These are phyloP conservation scores for Tyrophagus putrescentiae DNA, from an alignment of 1,140 invertebrate genomes.

Conservation along the genomic window DNA sequence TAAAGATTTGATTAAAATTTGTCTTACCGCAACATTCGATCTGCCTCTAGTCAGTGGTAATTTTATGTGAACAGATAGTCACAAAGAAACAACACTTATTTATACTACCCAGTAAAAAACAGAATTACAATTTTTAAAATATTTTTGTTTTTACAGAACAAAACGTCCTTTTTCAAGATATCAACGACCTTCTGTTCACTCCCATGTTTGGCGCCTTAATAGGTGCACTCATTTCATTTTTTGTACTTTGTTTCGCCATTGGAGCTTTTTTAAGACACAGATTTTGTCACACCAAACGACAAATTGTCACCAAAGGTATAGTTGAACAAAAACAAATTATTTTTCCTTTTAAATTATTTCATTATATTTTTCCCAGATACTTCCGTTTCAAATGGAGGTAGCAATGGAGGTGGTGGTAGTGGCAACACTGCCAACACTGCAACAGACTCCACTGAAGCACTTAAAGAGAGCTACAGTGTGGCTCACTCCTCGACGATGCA, in stretches of 20 bases:
- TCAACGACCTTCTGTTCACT: constrained; percentile 7
- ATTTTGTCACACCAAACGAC: neutral
- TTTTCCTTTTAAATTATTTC: neutral
- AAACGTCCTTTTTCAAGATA: constrained; percentile 4
- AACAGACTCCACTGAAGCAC: neutral
- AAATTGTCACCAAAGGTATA: neutral
- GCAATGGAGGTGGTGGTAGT: too few species aligned
- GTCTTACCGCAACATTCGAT: too few species aligned
- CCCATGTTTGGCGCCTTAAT: constrained; percentile 12
- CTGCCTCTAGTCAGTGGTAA: too few species aligned
- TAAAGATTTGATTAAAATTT: too few species aligned
- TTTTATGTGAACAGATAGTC: too few species aligned
- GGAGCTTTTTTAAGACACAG: constrained; percentile 1
- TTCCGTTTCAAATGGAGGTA: neutral
- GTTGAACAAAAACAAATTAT: too few species aligned
- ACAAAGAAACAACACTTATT: too few species aligned
- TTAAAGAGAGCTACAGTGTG: neutral
- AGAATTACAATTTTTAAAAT: too few species aligned
- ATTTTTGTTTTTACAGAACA: neutral
- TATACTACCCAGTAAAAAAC: too few species aligned
- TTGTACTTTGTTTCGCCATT: neutral
- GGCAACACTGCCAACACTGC: neutral
- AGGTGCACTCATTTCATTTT: constrained; percentile 4
- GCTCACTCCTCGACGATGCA: constrained; percentile 10
- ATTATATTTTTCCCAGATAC: neutral